Evolutionary conservation across 2,888 invertebrate genomes (phyloP).

Genomic region (Amblyteles armatorius): DNA sequence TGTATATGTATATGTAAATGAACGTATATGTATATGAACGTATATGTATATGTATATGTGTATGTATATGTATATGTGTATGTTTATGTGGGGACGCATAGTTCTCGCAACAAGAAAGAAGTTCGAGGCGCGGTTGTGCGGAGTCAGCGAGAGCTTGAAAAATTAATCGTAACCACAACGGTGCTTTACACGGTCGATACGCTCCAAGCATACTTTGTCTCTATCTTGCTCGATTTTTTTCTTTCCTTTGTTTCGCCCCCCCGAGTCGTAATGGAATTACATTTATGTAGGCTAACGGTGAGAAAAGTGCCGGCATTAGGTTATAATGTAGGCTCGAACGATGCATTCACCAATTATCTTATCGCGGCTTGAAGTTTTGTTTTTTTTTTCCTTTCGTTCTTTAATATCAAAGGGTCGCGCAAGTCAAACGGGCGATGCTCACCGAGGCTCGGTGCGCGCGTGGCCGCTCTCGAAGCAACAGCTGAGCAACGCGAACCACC

Average conservation of each 20-base stretch:
- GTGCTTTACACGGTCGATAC: constrained; percentile 56
- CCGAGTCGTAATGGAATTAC: neutral
- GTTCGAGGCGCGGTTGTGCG: constrained; percentile 23
- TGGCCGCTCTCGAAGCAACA: constrained; percentile 77
- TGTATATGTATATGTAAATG: too few species aligned
- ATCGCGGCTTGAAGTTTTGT: neutral
- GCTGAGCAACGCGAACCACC: constrained; percentile 81
- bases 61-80: too few species aligned
- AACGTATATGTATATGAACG: too few species aligned
- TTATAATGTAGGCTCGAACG: neutral
- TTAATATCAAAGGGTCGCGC: constrained; percentile 7
- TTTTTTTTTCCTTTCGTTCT: neutral
- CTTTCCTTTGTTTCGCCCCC: neutral
- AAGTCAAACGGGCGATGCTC: neutral
- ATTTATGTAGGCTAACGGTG: constrained; percentile 1
- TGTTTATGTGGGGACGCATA: neutral
- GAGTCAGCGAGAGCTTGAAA: constrained; percentile 56
- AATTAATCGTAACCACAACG: constrained; percentile 54
- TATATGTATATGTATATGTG: too few species aligned
- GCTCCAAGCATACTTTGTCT: constrained; percentile 33
- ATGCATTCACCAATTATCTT: constrained; percentile 11
- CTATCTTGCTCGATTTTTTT: neutral
- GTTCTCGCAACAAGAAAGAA: constrained; percentile 20
- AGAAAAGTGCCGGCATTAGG: constrained; percentile 4
- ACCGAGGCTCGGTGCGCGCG: neutral